A percentile compares a stretch with the other conserved stretches of the same genome.
These are phyloP conservation scores for Chironomus tentans DNA, from an alignment of 2,888 invertebrate species.

Conservation along the genomic window DNA sequence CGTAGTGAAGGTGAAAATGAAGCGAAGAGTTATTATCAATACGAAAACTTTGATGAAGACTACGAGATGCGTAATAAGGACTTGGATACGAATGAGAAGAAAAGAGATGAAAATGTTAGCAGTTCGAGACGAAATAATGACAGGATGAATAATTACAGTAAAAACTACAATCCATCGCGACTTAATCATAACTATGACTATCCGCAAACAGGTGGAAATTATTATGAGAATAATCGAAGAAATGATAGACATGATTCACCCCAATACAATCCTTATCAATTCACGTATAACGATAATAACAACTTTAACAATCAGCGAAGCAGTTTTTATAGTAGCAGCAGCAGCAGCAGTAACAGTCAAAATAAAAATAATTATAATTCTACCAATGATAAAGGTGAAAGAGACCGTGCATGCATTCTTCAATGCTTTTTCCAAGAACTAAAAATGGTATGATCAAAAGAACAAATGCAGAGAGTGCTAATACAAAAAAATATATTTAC, in stretches of 20 bases:
- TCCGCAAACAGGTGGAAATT: slow-evolving; percentile 30
- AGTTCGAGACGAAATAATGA: slow-evolving; percentile 30
- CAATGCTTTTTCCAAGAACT: slow-evolving; percentile 63
- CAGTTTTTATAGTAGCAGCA: neutral
- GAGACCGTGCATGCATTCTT: slow-evolving; percentile 47
- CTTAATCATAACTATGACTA: neutral
- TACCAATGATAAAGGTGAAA: slow-evolving; percentile 15
- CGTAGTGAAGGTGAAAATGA: slow-evolving; percentile 25
- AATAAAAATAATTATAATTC: slow-evolving; percentile 9
- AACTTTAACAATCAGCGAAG: slow-evolving; percentile 34
- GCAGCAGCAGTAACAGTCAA: neutral
- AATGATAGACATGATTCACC: slow-evolving; percentile 25
- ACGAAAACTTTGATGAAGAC: slow-evolving; percentile 32
- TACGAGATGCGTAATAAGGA: slow-evolving; percentile 27
- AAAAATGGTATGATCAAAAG: slow-evolving; percentile 48
- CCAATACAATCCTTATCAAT: slow-evolving; percentile 36
- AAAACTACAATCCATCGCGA: slow-evolving; percentile 23
- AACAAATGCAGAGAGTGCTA: no score
- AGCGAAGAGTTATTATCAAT: slow-evolving; percentile 29
- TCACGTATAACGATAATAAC: slow-evolving; percentile 36
- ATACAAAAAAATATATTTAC: neutral
- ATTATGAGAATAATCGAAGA: slow-evolving; percentile 30
- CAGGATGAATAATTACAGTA: slow-evolving; percentile 26
- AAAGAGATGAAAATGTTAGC: slow-evolving; percentile 27
- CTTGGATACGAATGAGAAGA: neutral